These are phyloP conservation scores for Umimayanthus chanpuru DNA, from an alignment of 92 coral and sea anemone species.

Conservation along the genomic window DNA sequence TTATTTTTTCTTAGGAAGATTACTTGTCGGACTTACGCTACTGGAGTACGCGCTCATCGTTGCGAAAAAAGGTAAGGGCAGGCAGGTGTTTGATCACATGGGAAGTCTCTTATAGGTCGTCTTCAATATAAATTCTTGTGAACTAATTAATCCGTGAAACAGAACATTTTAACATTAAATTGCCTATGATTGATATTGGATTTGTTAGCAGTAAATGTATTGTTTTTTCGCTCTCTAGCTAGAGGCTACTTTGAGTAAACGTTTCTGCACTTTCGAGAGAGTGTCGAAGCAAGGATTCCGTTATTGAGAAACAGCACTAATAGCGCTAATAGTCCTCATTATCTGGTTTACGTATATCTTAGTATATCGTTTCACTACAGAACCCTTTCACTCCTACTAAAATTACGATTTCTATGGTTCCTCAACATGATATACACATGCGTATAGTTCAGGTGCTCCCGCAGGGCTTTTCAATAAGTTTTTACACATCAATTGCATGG, in stretches of 20 bases:
- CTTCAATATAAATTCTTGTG: neutral
- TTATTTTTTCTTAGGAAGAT: neutral
- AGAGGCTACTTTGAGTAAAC: no score
- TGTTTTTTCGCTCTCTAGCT: no score
- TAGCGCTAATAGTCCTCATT: neutral
- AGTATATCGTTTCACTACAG: neutral
- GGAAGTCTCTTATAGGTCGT: neutral
- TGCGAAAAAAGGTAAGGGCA: constrained; percentile 25
- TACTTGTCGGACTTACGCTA: constrained; percentile 2
- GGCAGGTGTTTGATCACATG: neutral
- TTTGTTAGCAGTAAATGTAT: neutral
- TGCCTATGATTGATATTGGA: neutral
- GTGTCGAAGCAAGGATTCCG: no score
- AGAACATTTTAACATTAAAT: neutral
- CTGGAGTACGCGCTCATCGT: neutral
- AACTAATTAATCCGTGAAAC: neutral
- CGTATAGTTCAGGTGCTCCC: no score
- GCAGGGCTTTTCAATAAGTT: no score
- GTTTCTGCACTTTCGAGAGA: no score
- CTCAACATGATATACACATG: neutral
- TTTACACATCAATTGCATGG: no score
- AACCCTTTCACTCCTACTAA: neutral
- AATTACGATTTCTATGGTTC: neutral
- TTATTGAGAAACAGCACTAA: neutral
- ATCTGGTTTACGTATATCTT: no score